Base-by-base conservation (phyloP, 2,113 vertebrate species). In the Vulpes vulpes region DNA sequence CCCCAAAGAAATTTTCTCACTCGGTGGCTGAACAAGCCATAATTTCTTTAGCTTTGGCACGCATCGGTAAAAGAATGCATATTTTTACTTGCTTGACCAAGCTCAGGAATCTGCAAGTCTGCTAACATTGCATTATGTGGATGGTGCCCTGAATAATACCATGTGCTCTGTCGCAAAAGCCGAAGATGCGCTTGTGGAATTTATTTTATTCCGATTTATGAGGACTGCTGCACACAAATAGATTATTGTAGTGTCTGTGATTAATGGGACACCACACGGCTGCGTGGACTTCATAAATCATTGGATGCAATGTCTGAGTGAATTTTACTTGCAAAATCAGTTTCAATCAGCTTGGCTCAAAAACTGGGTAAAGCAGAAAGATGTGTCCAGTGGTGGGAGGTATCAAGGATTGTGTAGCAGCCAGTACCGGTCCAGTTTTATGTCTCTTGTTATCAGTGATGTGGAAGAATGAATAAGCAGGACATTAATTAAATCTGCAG, bases 221-320 rank as follows among this genome's bases (percentile, higher is more conserved):
- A 98, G 98, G 96, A 85, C 97, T 94, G 89, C 97, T 98, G 97
- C 96, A 98, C 98, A 98, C 97, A 98, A 98, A 98, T 97, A 97
- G 98, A 98, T 98, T 98, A 98, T 98, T 98, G 97, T 98, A 95
- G 97, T 98, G 93, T 98, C 95, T 98, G 97, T 98, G 97, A 98
- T 98, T 98, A 98, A 98, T 98, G 98, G 94, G 96, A 97, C 88
- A 98, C 97, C 89, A 60, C 96, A 95, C 2, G 82, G 97, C 96
- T 97, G 94, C 23, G 32, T 97, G 97, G 96, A 97, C 97, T 98
- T 98, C 97, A 98, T 98, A 98, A 98, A 98, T 98, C 98, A 98
- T 96, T 97, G 89, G 93, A 87, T 87, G 97, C 94, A 62, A 98
- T 32, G 97, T 97, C 97, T 95, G 92, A 98, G 91, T 92, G 97